Percentiles rank a stretch among this genome's conserved stretches.
Conservation (phyloP, 2,888 invertebrate genomes). For the Yponomeuta sedellus region DNA sequence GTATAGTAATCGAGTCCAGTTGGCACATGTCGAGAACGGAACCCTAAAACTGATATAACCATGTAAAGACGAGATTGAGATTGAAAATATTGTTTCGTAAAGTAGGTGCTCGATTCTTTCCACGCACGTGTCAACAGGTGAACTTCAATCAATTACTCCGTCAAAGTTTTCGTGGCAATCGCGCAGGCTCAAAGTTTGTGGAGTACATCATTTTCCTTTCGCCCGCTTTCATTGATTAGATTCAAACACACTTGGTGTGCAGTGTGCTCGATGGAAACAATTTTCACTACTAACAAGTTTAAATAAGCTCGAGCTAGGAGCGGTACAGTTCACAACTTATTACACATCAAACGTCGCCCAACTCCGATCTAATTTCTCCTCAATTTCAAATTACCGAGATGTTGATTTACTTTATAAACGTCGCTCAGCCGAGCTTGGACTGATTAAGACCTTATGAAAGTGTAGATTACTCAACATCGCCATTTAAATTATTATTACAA, state of each 20-base stretch:
- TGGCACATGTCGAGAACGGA: too few species aligned
- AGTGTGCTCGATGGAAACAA: neutral
- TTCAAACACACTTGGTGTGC: neutral
- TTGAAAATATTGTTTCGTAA: neutral
- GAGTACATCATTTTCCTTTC: neutral
- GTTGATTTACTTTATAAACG: neutral
- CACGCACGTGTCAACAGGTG: constrained; percentile 1
- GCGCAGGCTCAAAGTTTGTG: neutral
- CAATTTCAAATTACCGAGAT: neutral
- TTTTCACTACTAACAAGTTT: neutral
- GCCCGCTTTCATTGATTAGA: neutral
- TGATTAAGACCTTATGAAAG: neutral
- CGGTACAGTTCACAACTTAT: neutral
- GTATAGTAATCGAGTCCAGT: too few species aligned
- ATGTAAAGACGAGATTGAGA: neutral
- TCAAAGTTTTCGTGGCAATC: neutral
- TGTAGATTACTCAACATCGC: neutral
- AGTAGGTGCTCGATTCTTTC: neutral
- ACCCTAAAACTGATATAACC: too few species aligned
- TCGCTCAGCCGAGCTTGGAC: neutral
- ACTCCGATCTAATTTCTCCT: neutral
- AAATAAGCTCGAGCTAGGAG: neutral
- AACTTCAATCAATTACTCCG: neutral
- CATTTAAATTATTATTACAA: neutral
- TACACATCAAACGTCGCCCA: neutral